Evolutionary conservation across 2,113 vertebrate genomes (phyloP).

Genomic region (Daubentonia madagascariensis): DNA sequence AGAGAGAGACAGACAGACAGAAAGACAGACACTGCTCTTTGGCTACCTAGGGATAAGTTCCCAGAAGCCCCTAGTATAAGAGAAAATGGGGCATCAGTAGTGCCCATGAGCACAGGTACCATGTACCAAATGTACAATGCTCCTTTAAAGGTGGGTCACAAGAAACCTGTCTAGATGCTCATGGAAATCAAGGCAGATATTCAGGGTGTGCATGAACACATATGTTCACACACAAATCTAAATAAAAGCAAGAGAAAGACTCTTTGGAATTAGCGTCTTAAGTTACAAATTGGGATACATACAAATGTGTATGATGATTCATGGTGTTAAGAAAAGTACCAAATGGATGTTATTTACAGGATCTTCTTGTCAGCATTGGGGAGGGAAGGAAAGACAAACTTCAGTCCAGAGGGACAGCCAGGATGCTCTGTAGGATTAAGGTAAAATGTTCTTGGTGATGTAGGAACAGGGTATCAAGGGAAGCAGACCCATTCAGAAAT

Average conservation of each 20-base stretch:
- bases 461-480: neutral
- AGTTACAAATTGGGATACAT: neutral
- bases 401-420: neutral
- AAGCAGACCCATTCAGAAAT: slow-evolving; percentile 19
- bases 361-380: neutral
- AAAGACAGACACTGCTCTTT: neutral
- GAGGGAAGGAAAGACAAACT: neutral
- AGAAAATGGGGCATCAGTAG: neutral
- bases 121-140: neutral
- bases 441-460: neutral
- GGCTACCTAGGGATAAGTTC: neutral
- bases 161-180: neutral
- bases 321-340: neutral
- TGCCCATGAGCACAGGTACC: neutral
- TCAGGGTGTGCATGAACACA: neutral
- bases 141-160: neutral
- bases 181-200: neutral
- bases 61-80: neutral
- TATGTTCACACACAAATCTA: neutral
- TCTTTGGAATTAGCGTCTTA: neutral
- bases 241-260: neutral
- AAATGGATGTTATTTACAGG: slow-evolving; percentile 18
- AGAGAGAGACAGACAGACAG: neutral
- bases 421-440: neutral
- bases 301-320: neutral